Evolutionary conservation across 2,797 vertebrate species (phyloP).

Genomic region (Myotis daubentonii): DNA sequence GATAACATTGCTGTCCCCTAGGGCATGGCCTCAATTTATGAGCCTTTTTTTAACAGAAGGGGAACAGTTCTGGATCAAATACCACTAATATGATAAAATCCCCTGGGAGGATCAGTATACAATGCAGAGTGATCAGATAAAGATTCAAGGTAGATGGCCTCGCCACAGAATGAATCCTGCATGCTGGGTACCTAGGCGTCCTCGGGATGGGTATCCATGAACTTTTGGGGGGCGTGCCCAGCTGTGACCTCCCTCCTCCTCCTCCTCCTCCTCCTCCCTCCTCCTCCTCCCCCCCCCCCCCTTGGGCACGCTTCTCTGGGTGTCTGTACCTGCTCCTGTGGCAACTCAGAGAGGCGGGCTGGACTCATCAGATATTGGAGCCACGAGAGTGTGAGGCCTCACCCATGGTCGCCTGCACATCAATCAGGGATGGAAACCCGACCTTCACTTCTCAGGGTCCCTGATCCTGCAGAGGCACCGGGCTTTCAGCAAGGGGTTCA

Average conservation of each 20-base stretch:
- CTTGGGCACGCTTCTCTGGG: neutral
- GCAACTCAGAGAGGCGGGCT: neutral
- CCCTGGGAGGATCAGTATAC: neutral
- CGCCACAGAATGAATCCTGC: rapidly evolving
- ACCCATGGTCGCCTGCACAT: neutral
- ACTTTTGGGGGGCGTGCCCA: rapidly evolving
- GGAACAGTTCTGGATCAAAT: conserved; percentile 46
- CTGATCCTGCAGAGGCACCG: neutral
- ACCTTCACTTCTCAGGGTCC: neutral
- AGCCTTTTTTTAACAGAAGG: conserved; percentile 72
- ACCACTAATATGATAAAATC: neutral
- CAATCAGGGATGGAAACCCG: neutral
- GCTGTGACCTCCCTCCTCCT: neutral
- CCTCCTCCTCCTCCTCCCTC: neutral
- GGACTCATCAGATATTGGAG: neutral
- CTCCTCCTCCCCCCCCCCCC: neutral
- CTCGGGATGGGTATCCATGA: rapidly evolving
- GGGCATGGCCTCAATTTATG: conserved; percentile 73
- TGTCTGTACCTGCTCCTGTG: neutral
- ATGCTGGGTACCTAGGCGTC: neutral
- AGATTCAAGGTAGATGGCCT: neutral
- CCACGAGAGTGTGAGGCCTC: neutral
- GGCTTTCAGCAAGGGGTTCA: neutral
- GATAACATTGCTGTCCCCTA: conserved; percentile 61
- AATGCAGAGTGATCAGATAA: neutral